phyloP scores from a whole-genome alignment of 2,113 vertebrate species.

The Ibidorhyncha struthersii region DNA sequence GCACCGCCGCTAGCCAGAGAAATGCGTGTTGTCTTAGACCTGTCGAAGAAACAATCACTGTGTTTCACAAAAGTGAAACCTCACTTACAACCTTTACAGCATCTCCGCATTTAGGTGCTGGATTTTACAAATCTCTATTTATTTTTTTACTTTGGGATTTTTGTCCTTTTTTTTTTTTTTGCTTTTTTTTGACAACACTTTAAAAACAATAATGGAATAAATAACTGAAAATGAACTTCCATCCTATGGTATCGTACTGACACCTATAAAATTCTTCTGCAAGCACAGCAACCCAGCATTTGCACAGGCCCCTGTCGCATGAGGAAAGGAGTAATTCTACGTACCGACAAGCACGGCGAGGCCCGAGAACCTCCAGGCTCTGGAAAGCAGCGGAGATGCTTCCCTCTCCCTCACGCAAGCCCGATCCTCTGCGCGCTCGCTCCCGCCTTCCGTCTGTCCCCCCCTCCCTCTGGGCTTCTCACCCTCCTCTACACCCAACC shows the following conservation, averaged over 20 bases:
- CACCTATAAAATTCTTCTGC: not conserved
- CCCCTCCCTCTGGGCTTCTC: not conserved
- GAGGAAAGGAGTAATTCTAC: not conserved
- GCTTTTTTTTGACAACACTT: not conserved
- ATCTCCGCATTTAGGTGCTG: not conserved
- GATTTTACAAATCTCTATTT: not conserved
- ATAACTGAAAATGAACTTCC: not conserved
- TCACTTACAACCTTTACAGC: not conserved
- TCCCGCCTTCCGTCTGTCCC: not conserved
- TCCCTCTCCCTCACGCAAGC: not conserved
- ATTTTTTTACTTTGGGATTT: not conserved
- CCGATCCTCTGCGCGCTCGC: accelerated
- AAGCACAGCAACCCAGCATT: not conserved
- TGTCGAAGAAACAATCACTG: not conserved
- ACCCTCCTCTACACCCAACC: not conserved
- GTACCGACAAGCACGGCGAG: not conserved
- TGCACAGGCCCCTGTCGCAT: not conserved
- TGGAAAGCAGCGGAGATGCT: not conserved
- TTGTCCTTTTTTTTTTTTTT: not conserved
- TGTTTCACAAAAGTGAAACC: not conserved
- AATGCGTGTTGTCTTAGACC: not conserved
- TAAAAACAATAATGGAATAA: not conserved
- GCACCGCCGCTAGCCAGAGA: not conserved
- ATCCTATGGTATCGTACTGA: not conserved
- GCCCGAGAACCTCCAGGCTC: not conserved